These are phyloP conservation scores for Lepidothrix coronata DNA, from an alignment of 2,113 vertebrate species.

Conservation along the genomic window DNA sequence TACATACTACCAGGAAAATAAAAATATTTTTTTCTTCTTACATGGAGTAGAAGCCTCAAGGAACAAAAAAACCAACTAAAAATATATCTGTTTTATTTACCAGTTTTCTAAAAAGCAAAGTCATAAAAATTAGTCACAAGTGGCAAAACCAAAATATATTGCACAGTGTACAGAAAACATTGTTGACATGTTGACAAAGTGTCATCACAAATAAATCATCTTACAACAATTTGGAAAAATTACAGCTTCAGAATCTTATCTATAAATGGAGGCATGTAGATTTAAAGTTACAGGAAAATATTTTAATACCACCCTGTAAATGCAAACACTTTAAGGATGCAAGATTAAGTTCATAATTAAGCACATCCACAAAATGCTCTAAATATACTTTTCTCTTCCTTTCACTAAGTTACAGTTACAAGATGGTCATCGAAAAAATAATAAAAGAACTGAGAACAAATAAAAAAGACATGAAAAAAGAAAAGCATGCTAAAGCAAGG, in stretches of 20 bases:
- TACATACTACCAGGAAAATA: neutral
- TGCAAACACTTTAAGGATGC: constrained; percentile 62
- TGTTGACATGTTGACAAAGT: constrained; percentile 56
- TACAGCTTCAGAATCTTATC: constrained; percentile 59
- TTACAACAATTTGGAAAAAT: constrained; percentile 60
- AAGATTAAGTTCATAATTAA: constrained; percentile 48
- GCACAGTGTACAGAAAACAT: constrained; percentile 70
- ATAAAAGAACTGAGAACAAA: neutral
- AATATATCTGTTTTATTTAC: constrained; percentile 81
- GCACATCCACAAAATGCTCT: constrained; percentile 66
- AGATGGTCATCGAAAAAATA: neutral
- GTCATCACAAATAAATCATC: constrained; percentile 48
- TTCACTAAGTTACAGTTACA: constrained; percentile 60
- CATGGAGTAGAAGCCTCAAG: neutral
- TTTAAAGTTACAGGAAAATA: constrained; percentile 64
- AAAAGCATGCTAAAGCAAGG: constrained; percentile 8
- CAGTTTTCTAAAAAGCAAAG: constrained; percentile 80
- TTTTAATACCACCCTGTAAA: constrained; percentile 61
- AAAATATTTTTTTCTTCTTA: neutral
- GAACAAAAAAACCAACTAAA: constrained; percentile 65
- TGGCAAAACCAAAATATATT: constrained; percentile 71
- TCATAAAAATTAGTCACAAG: constrained; percentile 80
- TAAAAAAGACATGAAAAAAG: neutral
- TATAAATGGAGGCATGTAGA: constrained; percentile 74
- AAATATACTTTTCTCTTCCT: constrained; percentile 42